Conservation (phyloP, 2,888 invertebrate genomes). For the Pediacus dermestoides region DNA sequence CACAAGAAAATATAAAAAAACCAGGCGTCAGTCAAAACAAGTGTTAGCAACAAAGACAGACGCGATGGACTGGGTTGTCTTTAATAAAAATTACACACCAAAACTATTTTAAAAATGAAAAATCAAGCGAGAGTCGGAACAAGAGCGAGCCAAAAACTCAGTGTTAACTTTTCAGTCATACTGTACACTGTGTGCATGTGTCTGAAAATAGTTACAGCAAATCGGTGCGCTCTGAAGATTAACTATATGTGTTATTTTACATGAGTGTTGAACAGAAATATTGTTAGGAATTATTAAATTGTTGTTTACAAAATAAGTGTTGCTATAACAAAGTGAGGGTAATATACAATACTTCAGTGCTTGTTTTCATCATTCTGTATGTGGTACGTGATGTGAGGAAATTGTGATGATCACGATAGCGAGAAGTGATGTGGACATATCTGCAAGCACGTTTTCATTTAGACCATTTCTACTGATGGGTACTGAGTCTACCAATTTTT, state of each 20-base stretch:
- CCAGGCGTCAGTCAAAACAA: constrained; percentile 2
- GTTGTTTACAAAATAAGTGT: constrained; percentile 11
- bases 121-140: constrained; percentile 26
- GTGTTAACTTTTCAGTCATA: constrained; percentile 42
- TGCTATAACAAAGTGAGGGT: no score
- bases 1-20: not conserved
- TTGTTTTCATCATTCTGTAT: constrained; percentile 19
- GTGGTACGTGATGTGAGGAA: constrained; percentile 23
- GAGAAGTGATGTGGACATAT: constrained; percentile 38
- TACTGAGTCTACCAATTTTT: constrained; percentile 33
- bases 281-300: constrained; percentile 10
- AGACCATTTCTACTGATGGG: constrained; percentile 35
- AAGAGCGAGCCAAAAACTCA: constrained; percentile 25
- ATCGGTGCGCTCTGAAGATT: constrained; percentile 1
- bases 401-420: constrained; percentile 38
- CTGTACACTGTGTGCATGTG: constrained; percentile 29
- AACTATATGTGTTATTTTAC: constrained; percentile 3
- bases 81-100: constrained; percentile 11
- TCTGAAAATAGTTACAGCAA: constrained; percentile 37
- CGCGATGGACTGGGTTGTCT: no score
- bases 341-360: constrained; percentile 10
- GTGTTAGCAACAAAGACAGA: constrained; percentile 11
- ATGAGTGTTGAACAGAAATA: constrained; percentile 18
- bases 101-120: constrained; percentile 24
- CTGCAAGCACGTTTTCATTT: constrained; percentile 26